Conservation (phyloP, 2,888 invertebrate species). For the Lithodes maja region DNA sequence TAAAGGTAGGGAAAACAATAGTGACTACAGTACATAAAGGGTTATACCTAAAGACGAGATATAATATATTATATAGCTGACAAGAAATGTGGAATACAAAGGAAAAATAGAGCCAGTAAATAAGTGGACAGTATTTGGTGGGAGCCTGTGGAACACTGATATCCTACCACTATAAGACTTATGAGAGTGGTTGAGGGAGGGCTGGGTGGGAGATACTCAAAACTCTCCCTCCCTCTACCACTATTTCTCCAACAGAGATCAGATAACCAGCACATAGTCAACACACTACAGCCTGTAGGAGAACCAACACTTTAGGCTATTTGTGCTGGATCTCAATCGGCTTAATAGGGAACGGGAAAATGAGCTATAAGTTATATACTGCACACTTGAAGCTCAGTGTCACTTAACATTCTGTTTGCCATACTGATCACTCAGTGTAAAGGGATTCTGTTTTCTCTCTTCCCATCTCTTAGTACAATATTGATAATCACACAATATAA, state of each 20-base stretch:
- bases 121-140: slow-evolving; percentile 29
- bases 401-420: slow-evolving; percentile 62
- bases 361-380: slow-evolving; percentile 49
- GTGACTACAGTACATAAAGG: no score
- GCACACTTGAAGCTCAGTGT: slow-evolving; percentile 54
- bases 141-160: slow-evolving; percentile 31
- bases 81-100: no score
- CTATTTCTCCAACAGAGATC: slow-evolving; percentile 59
- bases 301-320: slow-evolving; percentile 32
- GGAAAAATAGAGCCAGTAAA: no score
- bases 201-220: slow-evolving; percentile 28
- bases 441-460: slow-evolving; percentile 28
- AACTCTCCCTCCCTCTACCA: slow-evolving; percentile 56
- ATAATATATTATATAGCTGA: no score
- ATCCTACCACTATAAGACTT: slow-evolving; percentile 57
- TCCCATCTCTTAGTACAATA: not conserved
- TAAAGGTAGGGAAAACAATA: no score
- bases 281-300: slow-evolving; percentile 65
- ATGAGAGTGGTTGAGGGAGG: slow-evolving; percentile 57
- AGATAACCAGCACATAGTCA: slow-evolving; percentile 57
- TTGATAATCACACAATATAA: slow-evolving; percentile 22
- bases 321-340: slow-evolving; percentile 44
- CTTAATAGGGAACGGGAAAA: slow-evolving; percentile 51
- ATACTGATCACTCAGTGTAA: slow-evolving; percentile 55
- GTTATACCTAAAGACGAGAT: no score